Evolutionary conservation across 2,797 vertebrate species (phyloP).

Genomic region (Anniella stebbinsi): DNA sequence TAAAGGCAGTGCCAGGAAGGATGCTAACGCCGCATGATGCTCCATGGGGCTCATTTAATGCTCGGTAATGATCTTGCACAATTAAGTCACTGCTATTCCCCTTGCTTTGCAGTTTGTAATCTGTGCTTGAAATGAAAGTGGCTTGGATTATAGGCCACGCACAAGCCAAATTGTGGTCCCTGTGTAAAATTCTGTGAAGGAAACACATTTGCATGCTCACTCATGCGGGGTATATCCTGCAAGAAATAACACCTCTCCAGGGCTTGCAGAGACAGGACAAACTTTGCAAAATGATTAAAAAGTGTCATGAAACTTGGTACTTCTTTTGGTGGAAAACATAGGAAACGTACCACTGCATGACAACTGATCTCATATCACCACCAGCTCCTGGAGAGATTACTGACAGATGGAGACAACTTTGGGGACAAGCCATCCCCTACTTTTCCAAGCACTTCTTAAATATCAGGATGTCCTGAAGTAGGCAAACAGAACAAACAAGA

Average conservation of each 20-base stretch:
- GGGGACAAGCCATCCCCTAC: neutral
- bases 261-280: neutral
- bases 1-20: neutral
- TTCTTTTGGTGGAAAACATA: neutral
- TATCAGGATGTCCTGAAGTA: neutral
- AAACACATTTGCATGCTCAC: neutral
- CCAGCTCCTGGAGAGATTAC: slow-evolving; percentile 64
- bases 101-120: neutral
- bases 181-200: neutral
- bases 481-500: neutral
- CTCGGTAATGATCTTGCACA: neutral
- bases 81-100: neutral
- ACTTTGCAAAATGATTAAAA: neutral
- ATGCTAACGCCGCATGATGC: neutral
- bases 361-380: slow-evolving; percentile 72
- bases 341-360: neutral
- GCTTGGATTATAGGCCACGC: no score
- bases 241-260: neutral
- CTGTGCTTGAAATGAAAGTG: neutral
- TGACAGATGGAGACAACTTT: neutral
- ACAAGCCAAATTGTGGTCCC: neutral
- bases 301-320: neutral
- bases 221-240: no score
- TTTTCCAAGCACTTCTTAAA: neutral
- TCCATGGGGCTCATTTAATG: neutral